Evolutionary conservation across 2,113 vertebrate genomes (phyloP).

Genomic region (Puffinus mauretanicus): DNA sequence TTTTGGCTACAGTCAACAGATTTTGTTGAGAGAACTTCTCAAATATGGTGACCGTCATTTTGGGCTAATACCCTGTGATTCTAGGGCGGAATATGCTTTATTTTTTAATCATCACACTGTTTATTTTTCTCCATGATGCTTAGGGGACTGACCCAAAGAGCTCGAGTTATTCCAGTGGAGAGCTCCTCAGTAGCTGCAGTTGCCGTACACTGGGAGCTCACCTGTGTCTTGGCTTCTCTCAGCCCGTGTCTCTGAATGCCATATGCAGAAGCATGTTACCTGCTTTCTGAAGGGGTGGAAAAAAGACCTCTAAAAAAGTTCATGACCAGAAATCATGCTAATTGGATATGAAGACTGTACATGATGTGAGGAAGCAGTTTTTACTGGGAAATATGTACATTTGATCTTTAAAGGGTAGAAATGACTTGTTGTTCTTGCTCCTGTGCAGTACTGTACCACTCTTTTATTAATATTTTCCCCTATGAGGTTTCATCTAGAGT

Average conservation of each 20-base stretch:
- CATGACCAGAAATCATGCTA: background rate
- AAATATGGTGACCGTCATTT: background rate
- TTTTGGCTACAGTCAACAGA: background rate
- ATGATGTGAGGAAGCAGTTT: background rate
- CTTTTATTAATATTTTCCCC: background rate
- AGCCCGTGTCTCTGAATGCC: background rate
- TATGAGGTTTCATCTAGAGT: background rate
- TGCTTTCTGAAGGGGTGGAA: background rate
- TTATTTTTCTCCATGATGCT: background rate
- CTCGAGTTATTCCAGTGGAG: background rate
- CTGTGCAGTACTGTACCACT: background rate
- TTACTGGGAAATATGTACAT: background rate
- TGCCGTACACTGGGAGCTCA: background rate
- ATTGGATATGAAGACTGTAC: background rate
- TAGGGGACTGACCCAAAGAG: background rate
- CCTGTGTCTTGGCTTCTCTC: background rate
- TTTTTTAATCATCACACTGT: background rate
- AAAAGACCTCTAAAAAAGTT: background rate
- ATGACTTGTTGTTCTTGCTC: background rate
- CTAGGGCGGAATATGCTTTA: background rate
- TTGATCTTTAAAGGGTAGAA: background rate
- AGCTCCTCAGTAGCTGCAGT: background rate
- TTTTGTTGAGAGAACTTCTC: background rate
- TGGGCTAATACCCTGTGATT: background rate
- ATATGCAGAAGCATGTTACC: background rate